Base-by-base conservation (phyloP, 2,888 invertebrate species). In the Dryadula phaetusa region DNA sequence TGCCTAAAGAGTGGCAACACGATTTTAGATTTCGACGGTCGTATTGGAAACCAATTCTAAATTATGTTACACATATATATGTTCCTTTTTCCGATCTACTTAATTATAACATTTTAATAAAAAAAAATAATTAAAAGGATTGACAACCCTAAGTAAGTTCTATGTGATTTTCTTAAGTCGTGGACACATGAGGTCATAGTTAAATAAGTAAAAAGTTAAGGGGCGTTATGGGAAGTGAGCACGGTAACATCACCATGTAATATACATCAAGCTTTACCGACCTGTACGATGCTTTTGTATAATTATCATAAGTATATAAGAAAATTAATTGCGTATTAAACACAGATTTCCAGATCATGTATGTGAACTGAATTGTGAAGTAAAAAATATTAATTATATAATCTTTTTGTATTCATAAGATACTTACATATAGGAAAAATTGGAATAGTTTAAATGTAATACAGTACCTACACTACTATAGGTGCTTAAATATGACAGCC, bases 161-260 rank as follows among this genome's bases (percentile, higher is more conserved):
- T 87, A 86, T 90, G 90, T 92, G 92, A 92, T 92, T 92, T 93
- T 92, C 92, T 92, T 93, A 91, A 92, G 91, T 90, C 86, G 87
- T 82, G 86, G 89, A 90, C 90, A 91, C 86, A 89, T 92, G 91
- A 92, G 92, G 92, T 92, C 92, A 92, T 92, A 92, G 90, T 91
- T 92, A 90, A 90, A 82, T 86, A 87, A 87, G 89, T 89, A 90
- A 90, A 88, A 90, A 89, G 84, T 83, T 82, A 82, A 88, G 91
- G 93, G 93, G 92, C 92, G 93, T 93, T 93, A 93, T 93, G 93
- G 93, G 93, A 93, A 89, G 78, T 85, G 93, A 92, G 77, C 93
- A 93, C 91, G 82, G 90, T 90, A 90, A 90, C 91, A 87, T 81
- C 85, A 84, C 86, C 75, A 78, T 82, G 78, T 85, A 84, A 84